phyloP scores from a whole-genome alignment of 2,888 invertebrate genomes.

The Tiliacea aurago region DNA sequence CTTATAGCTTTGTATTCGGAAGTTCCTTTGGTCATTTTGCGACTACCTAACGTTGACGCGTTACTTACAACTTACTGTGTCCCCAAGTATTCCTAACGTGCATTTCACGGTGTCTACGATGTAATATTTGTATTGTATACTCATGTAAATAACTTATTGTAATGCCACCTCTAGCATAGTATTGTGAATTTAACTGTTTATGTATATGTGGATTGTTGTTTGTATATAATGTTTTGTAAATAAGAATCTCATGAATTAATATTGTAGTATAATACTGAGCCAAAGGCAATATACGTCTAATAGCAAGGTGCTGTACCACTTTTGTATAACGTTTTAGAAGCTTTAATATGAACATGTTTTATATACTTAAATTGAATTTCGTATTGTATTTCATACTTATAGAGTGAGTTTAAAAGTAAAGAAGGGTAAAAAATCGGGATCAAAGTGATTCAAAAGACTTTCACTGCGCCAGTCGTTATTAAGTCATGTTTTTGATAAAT shows the following conservation, averaged over 20 bases:
- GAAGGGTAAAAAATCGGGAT: slow-evolving; percentile 59
- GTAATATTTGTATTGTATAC: slow-evolving; percentile 63
- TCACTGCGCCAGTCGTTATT: slow-evolving; percentile 38
- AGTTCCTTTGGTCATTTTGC: slow-evolving; percentile 65
- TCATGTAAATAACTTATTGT: slow-evolving; percentile 74
- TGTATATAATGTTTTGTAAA: slow-evolving; percentile 76
- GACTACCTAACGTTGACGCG: neutral
- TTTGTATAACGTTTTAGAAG: slow-evolving; percentile 81
- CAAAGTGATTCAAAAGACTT: slow-evolving; percentile 45
- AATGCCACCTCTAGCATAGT: slow-evolving; percentile 78
- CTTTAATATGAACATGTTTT: slow-evolving; percentile 78
- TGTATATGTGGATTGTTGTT: slow-evolving; percentile 66
- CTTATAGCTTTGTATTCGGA: slow-evolving; percentile 40
- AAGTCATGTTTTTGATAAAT: slow-evolving; percentile 57
- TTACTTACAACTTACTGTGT: slow-evolving; percentile 43
- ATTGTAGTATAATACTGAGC: slow-evolving; percentile 79
- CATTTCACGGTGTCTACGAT: slow-evolving; percentile 71
- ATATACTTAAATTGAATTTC: slow-evolving; percentile 80
- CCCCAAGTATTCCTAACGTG: slow-evolving; percentile 62
- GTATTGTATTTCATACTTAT: slow-evolving; percentile 63
- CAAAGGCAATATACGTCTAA: slow-evolving; percentile 87
- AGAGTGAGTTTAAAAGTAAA: slow-evolving; percentile 56
- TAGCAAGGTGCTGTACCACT: slow-evolving; percentile 85
- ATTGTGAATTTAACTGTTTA: slow-evolving; percentile 58
- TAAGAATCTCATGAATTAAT: slow-evolving; percentile 79